phyloP scores from a whole-genome alignment of 2,888 invertebrate genomes.

The Apeira syringaria region DNA sequence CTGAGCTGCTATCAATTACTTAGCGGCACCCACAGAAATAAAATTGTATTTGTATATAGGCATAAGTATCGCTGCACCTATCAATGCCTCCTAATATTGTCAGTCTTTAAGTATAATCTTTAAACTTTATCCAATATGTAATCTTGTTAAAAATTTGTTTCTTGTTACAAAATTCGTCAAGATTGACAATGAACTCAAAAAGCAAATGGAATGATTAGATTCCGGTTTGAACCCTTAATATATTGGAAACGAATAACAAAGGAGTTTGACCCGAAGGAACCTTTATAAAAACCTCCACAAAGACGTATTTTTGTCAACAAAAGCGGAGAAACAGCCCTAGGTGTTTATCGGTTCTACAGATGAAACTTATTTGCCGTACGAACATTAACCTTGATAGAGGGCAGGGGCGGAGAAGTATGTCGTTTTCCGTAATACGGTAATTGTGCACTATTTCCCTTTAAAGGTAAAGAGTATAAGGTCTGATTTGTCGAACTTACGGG shows the following conservation, averaged over 20 bases:
- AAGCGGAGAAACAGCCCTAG: constrained; percentile 22
- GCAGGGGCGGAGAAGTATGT: constrained; percentile 23
- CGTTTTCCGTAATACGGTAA: constrained; percentile 43
- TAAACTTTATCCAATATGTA: too few species aligned
- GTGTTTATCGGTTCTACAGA: constrained; percentile 38
- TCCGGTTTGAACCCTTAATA: constrained; percentile 8
- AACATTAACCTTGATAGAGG: constrained; percentile 54
- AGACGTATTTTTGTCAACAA: constrained; percentile 27
- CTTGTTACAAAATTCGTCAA: too few species aligned
- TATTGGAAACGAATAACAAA: constrained; percentile 20
- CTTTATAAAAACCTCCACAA: constrained; percentile 8
- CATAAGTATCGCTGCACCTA: too few species aligned
- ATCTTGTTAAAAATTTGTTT: too few species aligned
- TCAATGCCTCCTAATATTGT: too few species aligned
- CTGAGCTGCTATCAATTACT: too few species aligned
- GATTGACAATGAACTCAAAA: background rate
- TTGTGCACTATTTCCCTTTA: constrained; percentile 42
- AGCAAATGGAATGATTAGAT: constrained; percentile 6
- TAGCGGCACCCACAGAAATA: too few species aligned
- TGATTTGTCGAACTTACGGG: too few species aligned
- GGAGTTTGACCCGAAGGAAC: constrained; percentile 7
- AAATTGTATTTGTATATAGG: too few species aligned
- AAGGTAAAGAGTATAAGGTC: too few species aligned
- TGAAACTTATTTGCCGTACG: constrained; percentile 42
- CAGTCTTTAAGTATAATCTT: too few species aligned